Conservation (phyloP, 2,797 vertebrate genomes). For the Coranthus polyacanthus region DNA sequence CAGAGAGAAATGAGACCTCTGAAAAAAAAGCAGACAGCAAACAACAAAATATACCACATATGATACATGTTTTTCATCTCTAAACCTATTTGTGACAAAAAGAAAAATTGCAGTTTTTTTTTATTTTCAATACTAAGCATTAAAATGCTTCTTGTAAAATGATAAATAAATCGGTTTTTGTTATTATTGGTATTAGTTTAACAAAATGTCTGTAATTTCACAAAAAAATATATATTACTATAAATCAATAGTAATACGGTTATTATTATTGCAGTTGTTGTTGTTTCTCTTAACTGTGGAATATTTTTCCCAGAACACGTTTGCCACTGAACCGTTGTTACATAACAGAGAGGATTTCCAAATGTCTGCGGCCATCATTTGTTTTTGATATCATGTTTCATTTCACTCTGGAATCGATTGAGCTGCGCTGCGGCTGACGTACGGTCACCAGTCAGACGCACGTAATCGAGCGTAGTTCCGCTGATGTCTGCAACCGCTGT, state of each 20-base stretch:
- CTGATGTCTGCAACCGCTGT: constrained; percentile 58
- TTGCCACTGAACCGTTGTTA: background rate
- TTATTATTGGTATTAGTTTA: too few relatives aligned
- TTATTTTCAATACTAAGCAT: too few relatives aligned
- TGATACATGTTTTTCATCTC: too few relatives aligned
- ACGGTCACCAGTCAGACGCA: constrained; percentile 52
- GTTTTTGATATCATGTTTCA: constrained; percentile 7
- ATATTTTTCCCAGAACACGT: constrained; percentile 2
- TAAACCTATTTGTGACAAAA: too few relatives aligned
- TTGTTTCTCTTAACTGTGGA: background rate
- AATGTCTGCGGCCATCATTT: constrained; percentile 10
- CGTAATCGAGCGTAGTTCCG: constrained; percentile 68
- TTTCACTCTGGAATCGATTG: constrained; percentile 77
- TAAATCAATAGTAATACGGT: too few relatives aligned
- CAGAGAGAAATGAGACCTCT: constrained; percentile 19
- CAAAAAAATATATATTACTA: too few relatives aligned
- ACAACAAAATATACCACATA: background rate
- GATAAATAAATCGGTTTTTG: too few relatives aligned
- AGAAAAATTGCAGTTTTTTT: too few relatives aligned
- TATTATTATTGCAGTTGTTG: too few relatives aligned
- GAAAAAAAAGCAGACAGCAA: too few relatives aligned
- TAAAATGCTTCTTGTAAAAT: background rate
- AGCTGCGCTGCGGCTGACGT: background rate
- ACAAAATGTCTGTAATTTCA: too few relatives aligned
- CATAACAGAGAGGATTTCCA: constrained; percentile 32